A percentile compares a stretch with the other conserved stretches of the same genome.
These are phyloP conservation scores for Lytechinus pictus DNA, from an alignment of 35 echinoderm and acorn worm genomes.

Conservation along the genomic window DNA sequence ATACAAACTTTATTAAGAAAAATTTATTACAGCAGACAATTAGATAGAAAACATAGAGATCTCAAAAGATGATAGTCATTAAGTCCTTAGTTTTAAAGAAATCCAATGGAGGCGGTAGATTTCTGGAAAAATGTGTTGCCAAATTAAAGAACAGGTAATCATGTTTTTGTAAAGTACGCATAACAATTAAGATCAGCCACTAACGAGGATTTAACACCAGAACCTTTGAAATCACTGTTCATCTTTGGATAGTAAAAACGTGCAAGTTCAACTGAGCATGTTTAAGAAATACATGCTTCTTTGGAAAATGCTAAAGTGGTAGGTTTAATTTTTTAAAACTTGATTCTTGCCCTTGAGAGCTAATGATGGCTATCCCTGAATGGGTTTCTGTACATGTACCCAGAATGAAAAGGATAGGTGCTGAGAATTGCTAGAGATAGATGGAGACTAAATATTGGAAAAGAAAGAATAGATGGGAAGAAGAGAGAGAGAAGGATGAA, in stretches of 20 bases:
- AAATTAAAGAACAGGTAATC: too few species aligned
- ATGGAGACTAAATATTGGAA: background rate
- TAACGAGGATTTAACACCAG: too few species aligned
- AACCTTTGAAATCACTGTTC: background rate
- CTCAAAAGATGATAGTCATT: too few species aligned
- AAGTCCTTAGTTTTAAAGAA: too few species aligned
- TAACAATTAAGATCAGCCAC: too few species aligned
- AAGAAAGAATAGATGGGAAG: background rate
- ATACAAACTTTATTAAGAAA: too few species aligned
- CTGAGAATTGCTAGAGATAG: background rate
- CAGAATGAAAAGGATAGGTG: background rate
- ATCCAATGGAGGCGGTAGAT: too few species aligned
- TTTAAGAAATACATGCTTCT: background rate
- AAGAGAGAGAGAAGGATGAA: background rate
- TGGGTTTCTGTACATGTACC: background rate
- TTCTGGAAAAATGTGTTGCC: too few species aligned
- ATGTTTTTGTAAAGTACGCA: too few species aligned
- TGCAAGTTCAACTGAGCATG: background rate
- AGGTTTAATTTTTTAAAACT: background rate
- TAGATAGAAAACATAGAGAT: too few species aligned
- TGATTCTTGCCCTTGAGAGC: background rate
- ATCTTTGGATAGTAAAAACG: background rate
- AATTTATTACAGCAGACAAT: too few species aligned
- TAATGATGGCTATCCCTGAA: background rate
- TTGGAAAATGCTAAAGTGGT: background rate